A percentile compares a stretch with the other conserved stretches of the same genome.
phyloP scores from a whole-genome alignment of 2,113 vertebrate species.

The Calidris pugnax region DNA sequence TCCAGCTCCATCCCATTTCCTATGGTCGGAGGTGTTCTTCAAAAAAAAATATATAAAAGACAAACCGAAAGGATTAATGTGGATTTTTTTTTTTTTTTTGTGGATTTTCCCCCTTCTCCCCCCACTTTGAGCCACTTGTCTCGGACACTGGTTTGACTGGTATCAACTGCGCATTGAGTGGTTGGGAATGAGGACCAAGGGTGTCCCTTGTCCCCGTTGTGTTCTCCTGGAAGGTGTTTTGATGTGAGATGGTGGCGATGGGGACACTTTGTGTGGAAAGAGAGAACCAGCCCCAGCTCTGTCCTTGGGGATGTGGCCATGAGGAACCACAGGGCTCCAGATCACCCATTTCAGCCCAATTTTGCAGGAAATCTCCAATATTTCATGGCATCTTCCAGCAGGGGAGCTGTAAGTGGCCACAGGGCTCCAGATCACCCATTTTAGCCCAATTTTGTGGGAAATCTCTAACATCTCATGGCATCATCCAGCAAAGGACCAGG shows the following conservation, averaged over 20 bases:
- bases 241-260: rapidly evolving
- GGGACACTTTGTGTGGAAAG: background rate
- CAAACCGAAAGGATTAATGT: rapidly evolving
- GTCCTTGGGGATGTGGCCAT: background rate
- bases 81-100: background rate
- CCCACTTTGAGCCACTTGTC: rapidly evolving
- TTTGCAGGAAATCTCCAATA: too few relatives aligned
- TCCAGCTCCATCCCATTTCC: rapidly evolving
- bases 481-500: background rate
- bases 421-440: rapidly evolving
- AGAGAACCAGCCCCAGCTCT: background rate
- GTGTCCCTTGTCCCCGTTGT: rapidly evolving
- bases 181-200: rapidly evolving
- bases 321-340: background rate
- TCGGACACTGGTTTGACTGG: background rate
- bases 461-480: rapidly evolving
- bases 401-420: too few relatives aligned
- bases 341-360: background rate
- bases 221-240: background rate
- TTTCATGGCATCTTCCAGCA: too few relatives aligned
- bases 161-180: rapidly evolving
- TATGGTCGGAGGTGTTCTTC: rapidly evolving
- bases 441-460: rapidly evolving
- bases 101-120: too few relatives aligned
- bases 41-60: background rate